A percentile compares a stretch with the other conserved stretches of the same genome.
Evolutionary conservation across 2,797 vertebrate species (phyloP).

Genomic region (Syncerus caffer): DNA sequence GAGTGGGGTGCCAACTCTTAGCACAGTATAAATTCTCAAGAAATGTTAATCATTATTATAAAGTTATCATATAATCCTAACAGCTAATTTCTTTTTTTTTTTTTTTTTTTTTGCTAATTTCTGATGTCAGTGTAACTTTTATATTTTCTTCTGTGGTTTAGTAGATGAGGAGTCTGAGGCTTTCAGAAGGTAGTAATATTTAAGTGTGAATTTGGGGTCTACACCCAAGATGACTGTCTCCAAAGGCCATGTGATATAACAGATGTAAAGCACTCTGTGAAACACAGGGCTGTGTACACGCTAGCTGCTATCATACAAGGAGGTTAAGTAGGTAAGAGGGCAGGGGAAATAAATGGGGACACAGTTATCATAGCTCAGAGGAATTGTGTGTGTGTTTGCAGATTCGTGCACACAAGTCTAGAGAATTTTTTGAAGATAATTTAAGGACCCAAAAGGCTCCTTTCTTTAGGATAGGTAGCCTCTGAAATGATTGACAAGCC

Average conservation of each 20-base stretch:
- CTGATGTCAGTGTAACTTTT: not conserved
- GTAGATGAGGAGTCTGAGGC: not conserved
- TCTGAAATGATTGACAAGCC: not conserved
- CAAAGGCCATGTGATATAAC: not conserved
- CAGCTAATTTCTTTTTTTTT: not conserved
- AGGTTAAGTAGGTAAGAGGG: not conserved
- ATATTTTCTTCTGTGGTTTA: not conserved
- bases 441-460: not conserved
- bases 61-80: not conserved
- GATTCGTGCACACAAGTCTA: not conserved
- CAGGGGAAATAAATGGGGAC: not conserved
- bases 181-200: not conserved
- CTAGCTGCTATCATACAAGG: not conserved
- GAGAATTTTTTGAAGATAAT: not conserved
- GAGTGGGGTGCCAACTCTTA: not conserved
- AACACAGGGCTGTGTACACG: accelerated
- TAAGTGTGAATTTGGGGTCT: not conserved
- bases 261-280: not conserved
- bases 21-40: not conserved
- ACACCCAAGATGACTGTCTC: not conserved
- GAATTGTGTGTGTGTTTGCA: not conserved
- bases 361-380: not conserved
- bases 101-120: not conserved
- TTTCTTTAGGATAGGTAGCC: not conserved
- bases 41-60: not conserved